Conservation (phyloP, 2,113 vertebrate species). For the Leucosticte australis region DNA sequence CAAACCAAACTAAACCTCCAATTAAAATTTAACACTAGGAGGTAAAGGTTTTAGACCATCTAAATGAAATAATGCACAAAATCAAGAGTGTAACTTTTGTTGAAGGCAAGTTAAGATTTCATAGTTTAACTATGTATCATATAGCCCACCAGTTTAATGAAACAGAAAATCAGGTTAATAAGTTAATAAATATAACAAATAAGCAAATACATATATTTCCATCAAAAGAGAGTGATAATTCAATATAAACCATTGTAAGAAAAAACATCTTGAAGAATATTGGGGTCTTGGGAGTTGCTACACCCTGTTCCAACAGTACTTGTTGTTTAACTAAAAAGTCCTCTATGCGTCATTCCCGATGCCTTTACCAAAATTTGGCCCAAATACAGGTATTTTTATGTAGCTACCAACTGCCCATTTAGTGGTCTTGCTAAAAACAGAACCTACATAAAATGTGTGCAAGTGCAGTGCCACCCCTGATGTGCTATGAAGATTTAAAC, state of each 20-base stretch:
- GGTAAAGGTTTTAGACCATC: background rate
- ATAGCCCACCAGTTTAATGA: background rate
- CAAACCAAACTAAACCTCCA: background rate
- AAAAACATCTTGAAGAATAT: background rate
- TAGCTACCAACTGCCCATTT: slow-evolving; percentile 1
- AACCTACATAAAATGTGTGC: background rate
- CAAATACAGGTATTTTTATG: slow-evolving; percentile 19
- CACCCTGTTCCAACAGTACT: accelerated
- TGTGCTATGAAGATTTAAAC: background rate
- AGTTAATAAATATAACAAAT: background rate
- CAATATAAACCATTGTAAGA: background rate
- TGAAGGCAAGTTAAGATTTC: background rate
- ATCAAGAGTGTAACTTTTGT: background rate
- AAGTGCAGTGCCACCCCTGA: background rate
- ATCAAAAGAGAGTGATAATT: background rate
- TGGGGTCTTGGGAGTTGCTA: background rate
- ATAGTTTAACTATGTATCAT: background rate
- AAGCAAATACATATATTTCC: background rate
- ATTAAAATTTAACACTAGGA: background rate
- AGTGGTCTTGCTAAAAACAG: slow-evolving; percentile 51
- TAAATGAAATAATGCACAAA: background rate
- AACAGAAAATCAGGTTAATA: background rate
- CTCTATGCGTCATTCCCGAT: background rate
- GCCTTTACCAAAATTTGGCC: background rate
- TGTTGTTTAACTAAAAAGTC: slow-evolving; percentile 19